Conservation (phyloP, 2,888 invertebrate species). For the Polia nebulosa region DNA sequence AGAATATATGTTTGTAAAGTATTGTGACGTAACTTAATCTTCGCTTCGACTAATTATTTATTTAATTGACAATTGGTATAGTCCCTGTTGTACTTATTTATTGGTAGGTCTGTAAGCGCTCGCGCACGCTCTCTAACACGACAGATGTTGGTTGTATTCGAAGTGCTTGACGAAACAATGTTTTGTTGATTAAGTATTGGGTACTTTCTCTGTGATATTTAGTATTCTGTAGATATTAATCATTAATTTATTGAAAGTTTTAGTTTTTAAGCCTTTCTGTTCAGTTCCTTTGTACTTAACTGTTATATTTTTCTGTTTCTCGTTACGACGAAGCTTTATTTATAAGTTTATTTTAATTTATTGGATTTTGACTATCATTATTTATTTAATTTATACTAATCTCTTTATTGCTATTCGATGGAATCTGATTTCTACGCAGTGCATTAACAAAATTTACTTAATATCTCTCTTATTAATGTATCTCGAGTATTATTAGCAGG, state of each 20-base stretch:
- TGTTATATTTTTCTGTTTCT: constrained; percentile 70
- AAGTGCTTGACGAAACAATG: constrained; percentile 86
- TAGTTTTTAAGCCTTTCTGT: constrained; percentile 82
- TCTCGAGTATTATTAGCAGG: constrained; percentile 84
- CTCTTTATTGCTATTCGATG: constrained; percentile 64
- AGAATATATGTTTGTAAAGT: constrained; percentile 64
- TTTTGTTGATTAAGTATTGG: constrained; percentile 89
- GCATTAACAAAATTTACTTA: constrained; percentile 71
- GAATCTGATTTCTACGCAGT: constrained; percentile 72
- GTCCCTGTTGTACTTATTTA: constrained; percentile 77
- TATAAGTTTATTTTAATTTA: constrained; percentile 70
- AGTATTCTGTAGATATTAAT: constrained; percentile 88
- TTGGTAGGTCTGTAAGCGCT: constrained; percentile 72
- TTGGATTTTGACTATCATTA: constrained; percentile 71
- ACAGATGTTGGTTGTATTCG: constrained; percentile 76
- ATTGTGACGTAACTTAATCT: constrained; percentile 63
- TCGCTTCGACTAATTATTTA: constrained; percentile 68
- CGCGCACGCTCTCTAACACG: constrained; percentile 77
- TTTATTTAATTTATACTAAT: constrained; percentile 76
- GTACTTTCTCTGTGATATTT: constrained; percentile 91
- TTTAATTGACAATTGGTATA: constrained; percentile 69
- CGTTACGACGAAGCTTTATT: constrained; percentile 66
- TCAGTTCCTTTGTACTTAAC: constrained; percentile 83
- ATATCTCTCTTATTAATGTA: constrained; percentile 72
- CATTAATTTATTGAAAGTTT: constrained; percentile 87